Evolutionary conservation across 2,797 vertebrate genomes (phyloP).

Genomic region (Crocodylus rhombifer): DNA sequence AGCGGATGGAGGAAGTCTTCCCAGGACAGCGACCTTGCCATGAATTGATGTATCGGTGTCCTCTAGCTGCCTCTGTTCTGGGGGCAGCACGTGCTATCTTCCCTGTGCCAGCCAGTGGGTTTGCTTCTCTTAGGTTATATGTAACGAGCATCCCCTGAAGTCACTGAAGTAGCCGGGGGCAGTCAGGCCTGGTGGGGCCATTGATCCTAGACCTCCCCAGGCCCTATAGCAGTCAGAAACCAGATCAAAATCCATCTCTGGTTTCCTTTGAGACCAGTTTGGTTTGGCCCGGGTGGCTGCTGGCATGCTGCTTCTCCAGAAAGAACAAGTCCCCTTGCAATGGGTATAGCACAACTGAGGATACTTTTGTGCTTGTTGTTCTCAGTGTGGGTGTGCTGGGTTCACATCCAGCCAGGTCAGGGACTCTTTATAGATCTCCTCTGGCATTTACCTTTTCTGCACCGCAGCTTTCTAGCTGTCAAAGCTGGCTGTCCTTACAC

Average conservation of each 20-base stretch:
- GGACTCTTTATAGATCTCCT: neutral
- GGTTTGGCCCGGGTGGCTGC: neutral
- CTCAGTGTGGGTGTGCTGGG: too few species aligned
- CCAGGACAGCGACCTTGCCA: constrained; percentile 3
- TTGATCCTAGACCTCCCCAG: fast-evolving
- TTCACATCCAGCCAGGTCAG: too few species aligned
- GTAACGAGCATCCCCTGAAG: neutral
- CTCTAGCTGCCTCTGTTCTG: neutral
- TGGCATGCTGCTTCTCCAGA: neutral
- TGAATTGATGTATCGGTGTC: neutral
- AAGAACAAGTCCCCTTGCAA: neutral
- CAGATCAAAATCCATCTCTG: neutral
- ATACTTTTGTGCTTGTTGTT: too few species aligned
- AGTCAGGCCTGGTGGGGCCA: neutral
- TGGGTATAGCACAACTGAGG: neutral
- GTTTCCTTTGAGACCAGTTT: neutral
- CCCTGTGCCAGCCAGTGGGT: neutral
- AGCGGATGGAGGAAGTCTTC: constrained; percentile 5
- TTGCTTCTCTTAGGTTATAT: fast-evolving
- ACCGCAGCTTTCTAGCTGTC: neutral
- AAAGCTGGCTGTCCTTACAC: too few species aligned
- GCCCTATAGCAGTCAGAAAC: fast-evolving
- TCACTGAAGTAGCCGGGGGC: too few species aligned
- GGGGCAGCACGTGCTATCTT: neutral
- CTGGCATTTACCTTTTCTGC: neutral